Conservation (phyloP, 2,113 vertebrate species). For the Tetraodon nigroviridis region DNA sequence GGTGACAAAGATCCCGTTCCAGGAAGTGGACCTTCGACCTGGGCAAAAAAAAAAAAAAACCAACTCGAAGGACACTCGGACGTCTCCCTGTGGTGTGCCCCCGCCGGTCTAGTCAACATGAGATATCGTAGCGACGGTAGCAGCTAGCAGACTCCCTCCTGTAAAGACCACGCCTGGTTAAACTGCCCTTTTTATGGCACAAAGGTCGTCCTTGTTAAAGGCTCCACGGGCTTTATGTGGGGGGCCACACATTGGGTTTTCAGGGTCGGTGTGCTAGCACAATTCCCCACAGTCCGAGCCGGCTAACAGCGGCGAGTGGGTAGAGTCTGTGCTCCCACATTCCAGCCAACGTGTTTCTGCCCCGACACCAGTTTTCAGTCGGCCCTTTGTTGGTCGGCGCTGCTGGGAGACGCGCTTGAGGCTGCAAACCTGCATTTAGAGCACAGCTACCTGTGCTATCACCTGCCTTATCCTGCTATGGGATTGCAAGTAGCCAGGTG, state of each 20-base stretch:
- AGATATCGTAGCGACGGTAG: too few relatives aligned
- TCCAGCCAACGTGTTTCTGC: conserved; percentile 29
- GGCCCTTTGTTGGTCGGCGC: neutral
- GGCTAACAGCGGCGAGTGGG: conserved; percentile 23
- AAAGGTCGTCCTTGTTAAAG: conserved; percentile 38
- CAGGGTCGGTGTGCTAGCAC: conserved; percentile 18
- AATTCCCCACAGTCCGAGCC: conserved; percentile 24
- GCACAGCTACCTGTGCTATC: conserved; percentile 50
- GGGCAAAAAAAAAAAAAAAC: too few relatives aligned
- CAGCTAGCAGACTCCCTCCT: too few relatives aligned
- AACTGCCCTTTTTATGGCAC: conserved; percentile 2
- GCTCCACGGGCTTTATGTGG: neutral
- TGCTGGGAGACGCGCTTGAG: conserved; percentile 26
- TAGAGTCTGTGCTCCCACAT: conserved; percentile 38
- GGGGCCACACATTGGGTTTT: conserved; percentile 28
- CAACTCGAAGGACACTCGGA: too few relatives aligned
- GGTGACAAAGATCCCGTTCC: too few relatives aligned
- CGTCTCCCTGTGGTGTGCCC: too few relatives aligned
- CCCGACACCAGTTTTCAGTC: neutral
- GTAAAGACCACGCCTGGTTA: neutral
- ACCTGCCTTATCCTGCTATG: conserved; percentile 19
- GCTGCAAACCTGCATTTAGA: conserved; percentile 17
- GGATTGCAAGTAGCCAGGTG: conserved; percentile 44
- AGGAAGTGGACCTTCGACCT: too few relatives aligned
- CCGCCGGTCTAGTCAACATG: too few relatives aligned